Evolutionary conservation across 2,888 invertebrate species (phyloP).

Genomic region (Drosophila mulleri): DNA sequence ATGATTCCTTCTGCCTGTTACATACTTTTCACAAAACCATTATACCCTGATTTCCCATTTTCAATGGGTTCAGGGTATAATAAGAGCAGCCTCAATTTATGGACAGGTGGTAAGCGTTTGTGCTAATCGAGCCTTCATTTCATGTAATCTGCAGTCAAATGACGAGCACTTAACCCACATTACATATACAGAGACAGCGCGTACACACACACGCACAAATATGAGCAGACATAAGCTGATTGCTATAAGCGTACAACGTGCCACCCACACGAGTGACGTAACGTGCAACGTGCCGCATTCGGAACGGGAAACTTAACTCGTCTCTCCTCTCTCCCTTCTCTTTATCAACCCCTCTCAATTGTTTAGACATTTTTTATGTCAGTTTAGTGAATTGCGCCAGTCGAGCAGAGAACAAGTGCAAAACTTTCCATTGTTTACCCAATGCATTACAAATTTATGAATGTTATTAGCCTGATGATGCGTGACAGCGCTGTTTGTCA

Average conservation of each 20-base stretch:
- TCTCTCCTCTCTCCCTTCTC: neutral
- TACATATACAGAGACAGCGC: neutral
- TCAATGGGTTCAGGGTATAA: no score
- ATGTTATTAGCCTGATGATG: constrained; percentile 40
- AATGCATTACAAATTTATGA: constrained; percentile 41
- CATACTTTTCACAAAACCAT: no score
- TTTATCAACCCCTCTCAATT: constrained; percentile 14
- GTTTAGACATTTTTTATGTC: constrained; percentile 60
- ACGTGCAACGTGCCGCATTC: constrained; percentile 17
- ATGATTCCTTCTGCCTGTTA: no score
- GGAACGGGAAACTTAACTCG: constrained; percentile 23
- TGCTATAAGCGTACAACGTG: constrained; percentile 22
- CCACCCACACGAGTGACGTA: constrained; percentile 41
- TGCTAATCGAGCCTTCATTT: constrained; percentile 43
- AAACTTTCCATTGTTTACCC: constrained; percentile 55
- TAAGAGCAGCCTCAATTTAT: constrained; percentile 19
- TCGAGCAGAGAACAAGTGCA: constrained; percentile 1
- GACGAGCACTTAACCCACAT: constrained; percentile 43
- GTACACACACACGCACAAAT: neutral
- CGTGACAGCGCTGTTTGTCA: constrained; percentile 4
- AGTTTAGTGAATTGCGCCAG: constrained; percentile 38
- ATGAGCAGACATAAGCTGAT: constrained; percentile 29
- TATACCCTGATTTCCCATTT: no score
- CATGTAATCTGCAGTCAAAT: constrained; percentile 37
- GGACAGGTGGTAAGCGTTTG: constrained; percentile 33